Conservation (phyloP, 2,113 vertebrate genomes). For the Aramus guarauna region DNA sequence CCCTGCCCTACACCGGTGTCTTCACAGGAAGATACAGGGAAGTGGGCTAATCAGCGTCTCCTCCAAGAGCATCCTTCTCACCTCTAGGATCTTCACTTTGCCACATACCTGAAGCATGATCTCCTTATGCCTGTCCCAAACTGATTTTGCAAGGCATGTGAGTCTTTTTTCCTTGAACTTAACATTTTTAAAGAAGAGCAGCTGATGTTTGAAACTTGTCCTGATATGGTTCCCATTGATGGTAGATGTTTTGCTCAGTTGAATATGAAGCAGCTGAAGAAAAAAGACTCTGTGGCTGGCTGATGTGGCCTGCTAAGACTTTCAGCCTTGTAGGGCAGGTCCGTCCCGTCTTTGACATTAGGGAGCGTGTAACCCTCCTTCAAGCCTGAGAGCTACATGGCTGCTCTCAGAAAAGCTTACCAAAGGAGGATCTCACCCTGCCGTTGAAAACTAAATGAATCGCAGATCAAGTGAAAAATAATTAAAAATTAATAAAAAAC, state of each 20-base stretch:
- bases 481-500: slow-evolving; percentile 3
- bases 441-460: not conserved
- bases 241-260: not conserved
- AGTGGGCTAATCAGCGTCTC: not conserved
- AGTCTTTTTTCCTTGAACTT: not conserved
- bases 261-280: not conserved
- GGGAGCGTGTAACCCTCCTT: rapidly evolving
- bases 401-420: not conserved
- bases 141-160: not conserved
- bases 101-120: not conserved
- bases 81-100: not conserved
- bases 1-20: not conserved
- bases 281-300: not conserved
- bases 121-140: not conserved
- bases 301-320: not conserved
- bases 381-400: not conserved
- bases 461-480: not conserved
- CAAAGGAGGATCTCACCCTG: not conserved
- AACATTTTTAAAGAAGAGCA: not conserved
- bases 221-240: rapidly evolving
- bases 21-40: not conserved
- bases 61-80: not conserved
- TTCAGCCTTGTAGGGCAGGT: not conserved
- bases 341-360: not conserved
- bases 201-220: not conserved